Base-by-base conservation (phyloP, 2,113 vertebrate genomes). In the Gallinago paraguaiae region DNA sequence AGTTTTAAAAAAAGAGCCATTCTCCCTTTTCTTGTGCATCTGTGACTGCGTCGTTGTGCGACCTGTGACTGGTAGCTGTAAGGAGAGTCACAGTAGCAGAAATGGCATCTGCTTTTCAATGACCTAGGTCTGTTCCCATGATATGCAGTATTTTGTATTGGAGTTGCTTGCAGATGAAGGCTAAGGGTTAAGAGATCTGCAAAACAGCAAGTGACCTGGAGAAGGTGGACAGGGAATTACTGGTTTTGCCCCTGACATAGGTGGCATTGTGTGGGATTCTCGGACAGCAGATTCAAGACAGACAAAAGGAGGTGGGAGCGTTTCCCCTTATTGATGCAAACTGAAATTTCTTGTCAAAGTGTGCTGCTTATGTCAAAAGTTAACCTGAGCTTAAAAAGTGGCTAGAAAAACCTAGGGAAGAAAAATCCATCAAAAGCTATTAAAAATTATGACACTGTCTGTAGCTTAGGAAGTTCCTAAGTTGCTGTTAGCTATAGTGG, bases 1-100 rank as follows among this genome's bases (percentile, higher is more conserved):
- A 97, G 88, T 98, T 97, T 98, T 97, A 98, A 98, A 98, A 98
- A 83, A 98, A 97, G 85, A 95, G 2, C 37, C 20, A 5, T 45
- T 28, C 30, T 56, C 57, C 18, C 79, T n/a, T 59, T 70, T 41
- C 92, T 72, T 4, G 9, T 11, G 27, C 83, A 20, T 4, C 63
- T 27, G 8, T 15, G 41, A 22, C 48, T 46, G 85, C 39, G 23
- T 33, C 75, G 27, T 33, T 15, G 39, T 24, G 37, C 67, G 8
- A 2, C 46, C 25, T 2, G 35, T 19, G 89, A 2, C 33, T 48
- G 56, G 61, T 22, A 20, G 48, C 63, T 80, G 35, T 11, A 13
- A 71, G 65, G 56, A 35, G 30, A 35, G 5, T 13, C 22, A 24
- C 67, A 10, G 72, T 0, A 67, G n/a, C 57, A 48, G 76, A 37